Evolutionary conservation across 2,797 vertebrate species (phyloP).

Genomic region (Ceyx erithaca): DNA sequence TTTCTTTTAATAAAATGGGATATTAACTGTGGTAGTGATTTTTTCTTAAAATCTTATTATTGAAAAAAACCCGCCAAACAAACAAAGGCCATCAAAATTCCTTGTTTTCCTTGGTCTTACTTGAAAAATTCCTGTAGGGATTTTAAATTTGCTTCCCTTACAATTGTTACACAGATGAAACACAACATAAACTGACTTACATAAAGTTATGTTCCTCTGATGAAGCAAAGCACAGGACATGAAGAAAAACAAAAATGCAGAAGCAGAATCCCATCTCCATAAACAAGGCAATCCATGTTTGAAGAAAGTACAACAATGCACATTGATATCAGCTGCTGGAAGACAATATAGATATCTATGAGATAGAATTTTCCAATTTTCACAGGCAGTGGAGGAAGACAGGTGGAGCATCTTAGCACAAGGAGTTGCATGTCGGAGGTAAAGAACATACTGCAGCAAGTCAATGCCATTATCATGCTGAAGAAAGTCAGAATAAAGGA

Average conservation of each 20-base stretch:
- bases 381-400: background rate
- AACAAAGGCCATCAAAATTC: background rate
- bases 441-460: slow-evolving; percentile 23
- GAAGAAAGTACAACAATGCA: background rate
- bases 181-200: background rate
- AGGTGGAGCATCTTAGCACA: slow-evolving; percentile 14
- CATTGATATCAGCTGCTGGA: background rate
- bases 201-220: background rate
- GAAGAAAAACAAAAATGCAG: slow-evolving; percentile 18
- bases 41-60: background rate
- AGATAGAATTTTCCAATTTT: slow-evolving; percentile 29
- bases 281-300: background rate
- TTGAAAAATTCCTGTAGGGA: background rate
- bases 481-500: slow-evolving; percentile 29
- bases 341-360: slow-evolving; percentile 37
- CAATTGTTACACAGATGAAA: background rate
- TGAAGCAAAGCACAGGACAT: background rate
- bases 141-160: background rate
- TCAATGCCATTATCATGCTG: slow-evolving; percentile 19
- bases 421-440: slow-evolving; percentile 12
- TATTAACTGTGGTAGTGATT: background rate
- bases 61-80: background rate
- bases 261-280: background rate
- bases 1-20: background rate
- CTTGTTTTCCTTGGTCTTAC: background rate